Evolutionary conservation across 2,888 invertebrate species (phyloP), one percentile per base, ranked within the genome.

Genomic region (Brenthis hecate): DNA sequence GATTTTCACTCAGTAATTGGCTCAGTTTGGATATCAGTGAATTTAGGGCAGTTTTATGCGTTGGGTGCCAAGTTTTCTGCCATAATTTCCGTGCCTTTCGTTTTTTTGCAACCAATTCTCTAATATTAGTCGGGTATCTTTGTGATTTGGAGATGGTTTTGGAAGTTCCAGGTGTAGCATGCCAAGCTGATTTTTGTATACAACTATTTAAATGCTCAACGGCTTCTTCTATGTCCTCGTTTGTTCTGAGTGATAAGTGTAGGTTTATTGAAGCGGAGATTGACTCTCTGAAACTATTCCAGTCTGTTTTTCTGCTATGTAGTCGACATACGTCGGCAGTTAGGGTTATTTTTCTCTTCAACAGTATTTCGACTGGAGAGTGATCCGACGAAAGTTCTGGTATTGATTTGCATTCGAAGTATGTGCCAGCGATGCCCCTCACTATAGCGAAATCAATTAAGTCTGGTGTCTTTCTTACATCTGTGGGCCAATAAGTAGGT

Each of bases 401-500:
- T 61, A 70, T 70, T 28, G 66, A 71, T 2, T 61, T 19, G 43
- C 72, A 70, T 3, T 64, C 66, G 62, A 74, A 62, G n/a, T 64
- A 67, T 19, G 65, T 68, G 19, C 62, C 69, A 36, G 64, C 56
- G 13, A 73, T 71, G 23, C 73, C 73, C 68, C 72, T 74, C 57
- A 50, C 54, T 23, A 74, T 36, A 28, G 66, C 68, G 50, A 72
- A 72, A 32, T 71, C 66, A 53, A 70, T 63, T 13, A 75, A 2
- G 47, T 75, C 74, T 2, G 75, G 75, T 14, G 68, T 56, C 58
- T 69, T 72, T 5, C 63, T 68, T 19, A 1, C 16, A 23, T 76
- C 76, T 5, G 73, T 65, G 1, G 74, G 73, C 75, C 75, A 74
- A 64, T 74, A 72, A 28, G 74, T 74, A 4, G 77, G 72, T 68